Base-by-base conservation (phyloP, 2,113 vertebrate species). In the Uropsilus gracilis region DNA sequence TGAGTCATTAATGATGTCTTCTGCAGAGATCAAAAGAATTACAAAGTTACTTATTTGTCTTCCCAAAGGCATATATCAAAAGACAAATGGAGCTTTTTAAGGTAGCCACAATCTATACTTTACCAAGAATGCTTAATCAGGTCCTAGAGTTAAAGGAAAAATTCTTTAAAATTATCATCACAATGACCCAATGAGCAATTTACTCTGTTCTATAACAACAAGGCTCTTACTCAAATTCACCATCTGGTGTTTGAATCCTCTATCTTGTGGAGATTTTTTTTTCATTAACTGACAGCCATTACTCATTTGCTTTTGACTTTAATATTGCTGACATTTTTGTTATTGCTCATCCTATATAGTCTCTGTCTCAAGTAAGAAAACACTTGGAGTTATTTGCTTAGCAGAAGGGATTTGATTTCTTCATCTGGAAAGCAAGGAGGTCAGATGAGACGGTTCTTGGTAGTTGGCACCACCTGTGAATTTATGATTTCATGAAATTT, bases 211-310 rank as follows among this genome's bases (percentile, higher is more conserved):
- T 97, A 97, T 98, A 95, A 96, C 97, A 98, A 98, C 96, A 92
- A 86, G 57, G 32, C 94, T 94, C 73, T 95, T 98, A 95, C 83
- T 90, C 96, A 95, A 91, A 97, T 96, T 97, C 97, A 61, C 97
- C 98, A 97, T 98, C 97, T 98, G 97, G 89, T 98, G 81, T 97
- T 97, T 96, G 86, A 85, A 97, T 50, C 96, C 76, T 97, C 12
- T 88, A 0, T 97, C 26, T 95, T 50, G 18, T 53, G 73, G 77
- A 61, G 4, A 20, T 55, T 75, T 92, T 80, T 71, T 53, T 34
- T 30, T 26, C 80, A 92, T 77, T 92, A 97, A 37, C 69, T 83
- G 63, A 92, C 78, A 88, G 72, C 96, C 86, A 96, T 98, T 97
- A 96, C 95, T 93, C 73, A 97, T 96, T 50, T 95, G 95, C 95